Evolutionary conservation across 2,113 vertebrate species (phyloP).

Genomic region (Osmerus eperlanus): DNA sequence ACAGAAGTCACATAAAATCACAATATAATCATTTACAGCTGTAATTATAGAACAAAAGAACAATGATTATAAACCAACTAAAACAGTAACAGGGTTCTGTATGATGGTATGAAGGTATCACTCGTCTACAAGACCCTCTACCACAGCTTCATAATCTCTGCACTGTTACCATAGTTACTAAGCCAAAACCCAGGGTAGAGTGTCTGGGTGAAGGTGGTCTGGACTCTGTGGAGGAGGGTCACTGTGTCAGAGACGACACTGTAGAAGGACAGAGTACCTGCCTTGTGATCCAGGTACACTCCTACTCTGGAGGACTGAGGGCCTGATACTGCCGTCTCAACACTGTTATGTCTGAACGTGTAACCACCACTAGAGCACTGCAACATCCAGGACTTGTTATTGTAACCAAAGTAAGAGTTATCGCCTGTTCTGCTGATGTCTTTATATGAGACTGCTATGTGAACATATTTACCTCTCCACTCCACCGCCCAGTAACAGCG

Average conservation of each 20-base stretch:
- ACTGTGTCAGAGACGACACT: slow-evolving; percentile 4
- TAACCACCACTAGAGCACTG: neutral
- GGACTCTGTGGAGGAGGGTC: slow-evolving; percentile 11
- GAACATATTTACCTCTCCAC: neutral
- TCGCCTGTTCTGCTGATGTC: neutral
- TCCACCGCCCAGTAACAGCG: slow-evolving; percentile 7
- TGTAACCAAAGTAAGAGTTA: neutral
- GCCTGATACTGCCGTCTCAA: neutral
- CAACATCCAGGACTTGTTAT: neutral
- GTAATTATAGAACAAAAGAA: no score
- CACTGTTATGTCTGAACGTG: neutral
- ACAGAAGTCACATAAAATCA: no score
- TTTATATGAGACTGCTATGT: neutral
- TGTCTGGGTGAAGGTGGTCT: slow-evolving; percentile 1
- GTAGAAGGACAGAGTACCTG: slow-evolving; percentile 6
- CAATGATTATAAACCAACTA: no score
- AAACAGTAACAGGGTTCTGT: no score
- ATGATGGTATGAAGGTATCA: no score
- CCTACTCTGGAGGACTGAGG: slow-evolving; percentile 5
- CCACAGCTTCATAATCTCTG: neutral
- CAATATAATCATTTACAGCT: no score
- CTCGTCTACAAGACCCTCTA: no score
- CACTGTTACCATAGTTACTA: neutral
- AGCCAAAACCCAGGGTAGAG: neutral
- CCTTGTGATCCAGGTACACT: neutral